Conservation (phyloP, 2,113 vertebrate species). For the Benitochromis conjunctus region DNA sequence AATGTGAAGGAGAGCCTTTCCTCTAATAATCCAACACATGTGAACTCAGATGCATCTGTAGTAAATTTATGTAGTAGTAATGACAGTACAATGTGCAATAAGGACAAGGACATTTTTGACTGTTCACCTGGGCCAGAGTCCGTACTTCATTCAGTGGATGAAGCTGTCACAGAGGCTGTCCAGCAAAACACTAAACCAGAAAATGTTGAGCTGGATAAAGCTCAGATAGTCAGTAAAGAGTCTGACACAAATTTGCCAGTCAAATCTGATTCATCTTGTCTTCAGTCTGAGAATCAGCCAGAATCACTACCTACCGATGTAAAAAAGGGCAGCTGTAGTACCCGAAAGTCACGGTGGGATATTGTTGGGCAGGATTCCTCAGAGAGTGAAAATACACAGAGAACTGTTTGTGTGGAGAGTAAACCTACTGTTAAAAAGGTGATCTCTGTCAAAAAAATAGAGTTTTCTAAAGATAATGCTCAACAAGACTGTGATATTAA, state of each 20-base stretch:
- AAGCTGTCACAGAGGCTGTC: conserved; percentile 16
- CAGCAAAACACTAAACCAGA: conserved; percentile 56
- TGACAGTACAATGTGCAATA: conserved; percentile 6
- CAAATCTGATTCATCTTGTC: conserved; percentile 3
- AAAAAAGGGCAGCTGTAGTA: conserved; percentile 36
- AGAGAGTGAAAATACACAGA: conserved; percentile 53
- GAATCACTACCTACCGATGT: conserved; percentile 34
- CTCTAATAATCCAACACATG: conserved; percentile 7
- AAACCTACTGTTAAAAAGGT: conserved; percentile 56
- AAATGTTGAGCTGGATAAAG: conserved; percentile 1
- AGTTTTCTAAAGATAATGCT: conserved; percentile 53
- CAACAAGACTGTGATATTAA: conserved; percentile 41
- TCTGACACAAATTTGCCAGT: background rate
- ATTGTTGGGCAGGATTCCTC: conserved; percentile 71
- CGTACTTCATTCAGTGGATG: conserved; percentile 31
- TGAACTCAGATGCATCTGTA: background rate
- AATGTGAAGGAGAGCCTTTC: conserved; percentile 28
- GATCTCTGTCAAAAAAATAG: conserved; percentile 63
- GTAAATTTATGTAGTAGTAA: conserved; percentile 16
- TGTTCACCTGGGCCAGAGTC: conserved; percentile 15
- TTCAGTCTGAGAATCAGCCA: conserved; percentile 33
- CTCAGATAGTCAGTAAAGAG: background rate
- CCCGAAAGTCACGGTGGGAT: conserved; percentile 76
- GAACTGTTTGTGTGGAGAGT: conserved; percentile 35
- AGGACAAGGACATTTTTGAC: conserved; percentile 21